Conservation (phyloP, 2,113 vertebrate species). For the Saguinus imperator region DNA sequence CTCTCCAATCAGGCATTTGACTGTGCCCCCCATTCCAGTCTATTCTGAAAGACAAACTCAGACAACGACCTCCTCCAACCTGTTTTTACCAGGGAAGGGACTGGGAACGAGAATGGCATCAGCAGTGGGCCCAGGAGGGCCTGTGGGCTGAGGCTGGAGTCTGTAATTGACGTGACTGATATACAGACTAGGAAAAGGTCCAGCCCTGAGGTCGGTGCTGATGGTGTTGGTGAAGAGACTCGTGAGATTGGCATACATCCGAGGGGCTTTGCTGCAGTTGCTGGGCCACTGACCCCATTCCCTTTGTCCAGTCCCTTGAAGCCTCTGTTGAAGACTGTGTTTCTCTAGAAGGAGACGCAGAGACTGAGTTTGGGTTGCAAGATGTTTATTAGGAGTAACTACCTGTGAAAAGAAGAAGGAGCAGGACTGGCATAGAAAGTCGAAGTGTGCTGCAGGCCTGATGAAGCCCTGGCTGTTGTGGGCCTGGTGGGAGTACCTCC, state of each 20-base stretch:
- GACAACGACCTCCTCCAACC: no score
- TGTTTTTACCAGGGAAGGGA: neutral
- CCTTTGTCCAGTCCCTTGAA: neutral
- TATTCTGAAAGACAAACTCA: neutral
- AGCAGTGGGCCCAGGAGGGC: neutral
- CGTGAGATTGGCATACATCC: neutral
- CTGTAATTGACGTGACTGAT: neutral
- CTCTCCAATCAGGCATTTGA: neutral
- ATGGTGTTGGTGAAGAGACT: neutral
- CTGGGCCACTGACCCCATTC: neutral
- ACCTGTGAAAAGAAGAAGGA: conserved; percentile 66
- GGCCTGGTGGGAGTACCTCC: neutral
- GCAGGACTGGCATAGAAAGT: neutral
- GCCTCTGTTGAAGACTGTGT: neutral
- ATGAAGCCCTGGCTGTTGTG: neutral
- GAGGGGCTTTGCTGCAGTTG: neutral
- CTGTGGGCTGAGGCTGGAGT: neutral
- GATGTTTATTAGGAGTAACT: conserved; percentile 63
- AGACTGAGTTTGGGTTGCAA: conserved; percentile 46
- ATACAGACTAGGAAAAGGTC: neutral
- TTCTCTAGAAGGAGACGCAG: conserved; percentile 46
- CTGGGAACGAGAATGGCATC: neutral
- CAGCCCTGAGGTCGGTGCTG: no score
- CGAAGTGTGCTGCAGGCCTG: neutral
- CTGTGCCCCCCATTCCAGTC: neutral